Base-by-base conservation (phyloP, 2,113 vertebrate genomes). In the Xiphias gladius region DNA sequence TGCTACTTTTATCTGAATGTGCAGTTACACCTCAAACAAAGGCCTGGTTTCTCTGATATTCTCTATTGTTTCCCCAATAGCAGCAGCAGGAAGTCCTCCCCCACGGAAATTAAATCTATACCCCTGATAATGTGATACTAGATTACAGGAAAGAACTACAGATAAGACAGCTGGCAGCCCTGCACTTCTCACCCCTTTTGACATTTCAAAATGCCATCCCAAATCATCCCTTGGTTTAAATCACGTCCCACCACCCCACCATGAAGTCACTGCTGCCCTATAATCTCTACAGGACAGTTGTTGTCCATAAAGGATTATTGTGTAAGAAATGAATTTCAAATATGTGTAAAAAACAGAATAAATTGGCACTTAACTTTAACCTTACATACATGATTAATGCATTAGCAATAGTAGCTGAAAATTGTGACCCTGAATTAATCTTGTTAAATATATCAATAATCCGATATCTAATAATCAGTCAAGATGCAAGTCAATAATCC, bases 171-270 rank as follows among this genome's bases (percentile, higher is more conserved):
- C 71, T 86, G 68, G 79, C 73, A 85, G 73, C 54, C 85, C 46
- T 86, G 83, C 73, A 72, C 73, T 84, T 82, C 72, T 81, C 79
- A 89, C 54, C 73, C 73, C 62, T 88, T 76, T 66, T 89, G 87
- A 88, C 90, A 93, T 89, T 91, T 93, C 22, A 77, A 65, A 90
- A 90, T 86, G 88, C 62, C 85, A 88, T 62, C 58, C 41, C 66
- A 72, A 78, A 63, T 84, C 87, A 82, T 88, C 69, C 62, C 61
- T 77, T 26, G 70, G 77, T 61, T 84, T 87, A 90, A 84, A 82
- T 74, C 66, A 66, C 65, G 74, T 82, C 73, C 71, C 37, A 77
- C 59, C 9, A n/a, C 61, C 72, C 59, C 9, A n/a, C 61, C 72
- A 80, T 37, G 69, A 72, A 68, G 57, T 70, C 76, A 84, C 30